Percentiles rank a stretch among this genome's conserved stretches.
phyloP scores from a whole-genome alignment of 2,113 vertebrate species.

The Helogale parvula region DNA sequence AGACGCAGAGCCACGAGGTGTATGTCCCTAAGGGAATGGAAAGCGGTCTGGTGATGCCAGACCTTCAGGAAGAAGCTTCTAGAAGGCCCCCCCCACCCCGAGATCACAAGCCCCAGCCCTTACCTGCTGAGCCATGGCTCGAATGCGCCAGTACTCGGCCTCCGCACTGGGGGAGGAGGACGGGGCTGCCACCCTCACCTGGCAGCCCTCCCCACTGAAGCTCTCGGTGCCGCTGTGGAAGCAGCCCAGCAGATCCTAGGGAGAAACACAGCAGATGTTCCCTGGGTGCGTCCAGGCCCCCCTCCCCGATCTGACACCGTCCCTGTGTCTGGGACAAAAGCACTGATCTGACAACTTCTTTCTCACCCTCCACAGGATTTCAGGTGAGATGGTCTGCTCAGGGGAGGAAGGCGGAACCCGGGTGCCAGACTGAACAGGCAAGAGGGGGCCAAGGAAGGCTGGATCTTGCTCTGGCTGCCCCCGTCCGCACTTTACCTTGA shows the following conservation, averaged over 20 bases:
- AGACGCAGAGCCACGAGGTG: not conserved
- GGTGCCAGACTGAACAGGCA: accelerated
- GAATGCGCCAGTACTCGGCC: slow-evolving; percentile 97
- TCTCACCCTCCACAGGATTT: not conserved
- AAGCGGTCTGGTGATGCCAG: not conserved
- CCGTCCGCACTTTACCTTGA: slow-evolving; percentile 89
- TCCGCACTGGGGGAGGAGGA: slow-evolving; percentile 94
- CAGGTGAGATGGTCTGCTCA: not conserved
- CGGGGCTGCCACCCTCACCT: slow-evolving; percentile 97
- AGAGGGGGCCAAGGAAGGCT: not conserved
- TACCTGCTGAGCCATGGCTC: slow-evolving; percentile 99
- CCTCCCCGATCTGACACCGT: accelerated
- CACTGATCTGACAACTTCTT: not conserved
- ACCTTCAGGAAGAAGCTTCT: not conserved
- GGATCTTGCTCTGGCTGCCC: too few relatives aligned
- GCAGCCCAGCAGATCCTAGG: slow-evolving; percentile 95
- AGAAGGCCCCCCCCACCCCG: not conserved
- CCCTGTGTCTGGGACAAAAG: not conserved
- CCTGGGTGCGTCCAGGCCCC: not conserved
- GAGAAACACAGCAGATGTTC: slow-evolving; percentile 68
- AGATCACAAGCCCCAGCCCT: not conserved
- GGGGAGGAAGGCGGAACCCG: not conserved
- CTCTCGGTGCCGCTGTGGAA: slow-evolving; percentile 96
- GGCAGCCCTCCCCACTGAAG: slow-evolving; percentile 96
- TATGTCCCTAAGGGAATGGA: not conserved